Percentiles rank a stretch among this genome's conserved stretches.
Conservation (phyloP, 2,113 vertebrate species). For the Solea senegalensis region DNA sequence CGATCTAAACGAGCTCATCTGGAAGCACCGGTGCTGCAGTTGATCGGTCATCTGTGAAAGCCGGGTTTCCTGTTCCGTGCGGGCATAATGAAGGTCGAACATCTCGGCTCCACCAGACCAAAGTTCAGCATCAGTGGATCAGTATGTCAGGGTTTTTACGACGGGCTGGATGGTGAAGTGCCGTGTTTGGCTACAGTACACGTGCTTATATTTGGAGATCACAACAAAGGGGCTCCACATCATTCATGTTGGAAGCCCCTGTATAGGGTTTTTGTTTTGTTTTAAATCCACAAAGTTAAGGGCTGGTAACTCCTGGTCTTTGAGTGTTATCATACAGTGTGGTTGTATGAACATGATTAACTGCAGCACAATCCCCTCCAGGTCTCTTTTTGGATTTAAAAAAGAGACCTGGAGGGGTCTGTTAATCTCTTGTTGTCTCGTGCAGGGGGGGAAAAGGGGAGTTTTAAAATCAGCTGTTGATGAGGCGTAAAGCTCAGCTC, state of each 20-base stretch:
- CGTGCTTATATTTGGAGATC: conserved; percentile 3
- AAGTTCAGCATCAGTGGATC: conserved; percentile 21
- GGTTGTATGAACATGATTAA: no score
- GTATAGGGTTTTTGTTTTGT: not conserved
- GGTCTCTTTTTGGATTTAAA: conserved; percentile 54
- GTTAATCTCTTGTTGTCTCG: conserved; percentile 33
- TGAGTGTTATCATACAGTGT: no score
- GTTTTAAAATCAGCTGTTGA: conserved; percentile 29
- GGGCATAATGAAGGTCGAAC: not conserved
- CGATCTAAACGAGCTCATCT: not conserved
- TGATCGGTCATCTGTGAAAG: conserved; percentile 19
- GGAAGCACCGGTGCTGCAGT: not conserved
- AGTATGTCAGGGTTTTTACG: not conserved
- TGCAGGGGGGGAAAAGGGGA: conserved; percentile 15
- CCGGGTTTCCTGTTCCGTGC: not conserved
- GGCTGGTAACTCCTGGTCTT: conserved; percentile 21
- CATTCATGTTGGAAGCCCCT: conserved; percentile 8
- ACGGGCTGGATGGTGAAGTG: not conserved
- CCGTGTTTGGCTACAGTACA: not conserved
- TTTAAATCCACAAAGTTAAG: conserved; percentile 28
- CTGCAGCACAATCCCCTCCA: conserved; percentile 24
- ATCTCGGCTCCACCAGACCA: not conserved
- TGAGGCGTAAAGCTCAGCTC: conserved; percentile 26
- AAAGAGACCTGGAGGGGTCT: no score
- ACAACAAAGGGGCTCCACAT: conserved; percentile 5